These are phyloP conservation scores for Pherbina coryleti DNA, from an alignment of 2,888 invertebrate species.

Conservation along the genomic window DNA sequence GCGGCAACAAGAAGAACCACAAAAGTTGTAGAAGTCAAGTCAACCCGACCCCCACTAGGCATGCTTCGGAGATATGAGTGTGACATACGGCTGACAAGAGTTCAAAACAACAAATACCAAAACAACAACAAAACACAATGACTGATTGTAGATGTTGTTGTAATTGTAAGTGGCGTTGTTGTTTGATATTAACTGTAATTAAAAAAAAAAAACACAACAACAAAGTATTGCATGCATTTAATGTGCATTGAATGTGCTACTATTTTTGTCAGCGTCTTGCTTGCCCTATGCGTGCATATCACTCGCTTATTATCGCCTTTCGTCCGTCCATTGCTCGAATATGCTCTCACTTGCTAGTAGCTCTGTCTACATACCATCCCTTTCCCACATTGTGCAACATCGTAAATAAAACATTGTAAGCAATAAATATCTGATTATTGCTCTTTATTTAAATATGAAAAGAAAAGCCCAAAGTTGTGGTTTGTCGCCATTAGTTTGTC, in stretches of 20 bases:
- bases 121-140: not conserved
- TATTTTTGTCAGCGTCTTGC: not conserved
- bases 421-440: conserved; percentile 28
- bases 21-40: not conserved
- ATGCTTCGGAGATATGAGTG: conserved; percentile 10
- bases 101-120: conserved; percentile 24
- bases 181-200: conserved; percentile 23
- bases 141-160: conserved; percentile 10
- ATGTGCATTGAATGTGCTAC: not conserved
- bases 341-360: not conserved
- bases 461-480: not conserved
- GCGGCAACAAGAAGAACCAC: not conserved
- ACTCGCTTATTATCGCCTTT: not conserved
- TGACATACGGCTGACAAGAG: conserved; percentile 29
- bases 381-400: not conserved
- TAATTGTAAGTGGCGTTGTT: not conserved
- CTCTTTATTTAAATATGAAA: conserved; percentile 23
- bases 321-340: not conserved
- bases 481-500: not conserved
- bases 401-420: conserved; percentile 18
- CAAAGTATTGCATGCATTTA: conserved; percentile 17
- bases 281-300: not conserved
- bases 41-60: conserved; percentile 35
- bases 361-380: not conserved
- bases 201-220: not conserved